Base-by-base conservation (phyloP, 2,113 vertebrate genomes). In the Psilopsiagon aymara region DNA sequence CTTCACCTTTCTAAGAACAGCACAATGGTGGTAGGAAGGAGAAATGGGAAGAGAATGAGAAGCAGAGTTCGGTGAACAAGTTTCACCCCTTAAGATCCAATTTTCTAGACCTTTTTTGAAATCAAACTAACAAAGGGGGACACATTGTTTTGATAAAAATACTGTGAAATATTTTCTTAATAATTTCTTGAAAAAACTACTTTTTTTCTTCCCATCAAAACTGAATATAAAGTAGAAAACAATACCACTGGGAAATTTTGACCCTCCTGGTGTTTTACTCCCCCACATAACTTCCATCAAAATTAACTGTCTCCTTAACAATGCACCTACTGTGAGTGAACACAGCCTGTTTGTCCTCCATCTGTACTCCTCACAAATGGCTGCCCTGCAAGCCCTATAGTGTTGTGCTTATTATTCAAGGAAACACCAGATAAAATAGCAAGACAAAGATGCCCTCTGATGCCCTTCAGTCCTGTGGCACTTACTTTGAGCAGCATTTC, bases 401-500 rank as follows among this genome's bases (percentile, higher is more conserved):
- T 8, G 5, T 7, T n/a, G 29, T 47, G 39, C 10, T 2, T 3
- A 5, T 29, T 55, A 39, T 39, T 64, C 49, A 64, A 7, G 81
- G 31, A 43, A 64, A 7, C 0, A 19, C 13, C 4, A 49, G 44
- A 18, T 29, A 24, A 90, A 77, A 28, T 0, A 2, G 28, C 14
- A 66, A 74, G 19, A 57, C 12, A 13, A 62, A 14, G 28, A 12
- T 2, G 9, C 3, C 33, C 44, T 31, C n/a, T 2, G 33, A 37
- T 29, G 15, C 19, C 37, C 17, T 37, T 70, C 5, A 10, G 35
- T 14, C 71, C n/a, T 28, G 13, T 0, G 2, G 29, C 46, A 78
- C 96, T 64, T 52, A 97, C 96, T 73, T 97, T 8, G 94, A 53
- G 20, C 96, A 97, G 66, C 96, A 97, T 11, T 79, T 89, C 77